These are phyloP conservation scores for Drosophila sp. DNA, from an alignment of 1,140 invertebrate genomes.

Conservation along the genomic window DNA sequence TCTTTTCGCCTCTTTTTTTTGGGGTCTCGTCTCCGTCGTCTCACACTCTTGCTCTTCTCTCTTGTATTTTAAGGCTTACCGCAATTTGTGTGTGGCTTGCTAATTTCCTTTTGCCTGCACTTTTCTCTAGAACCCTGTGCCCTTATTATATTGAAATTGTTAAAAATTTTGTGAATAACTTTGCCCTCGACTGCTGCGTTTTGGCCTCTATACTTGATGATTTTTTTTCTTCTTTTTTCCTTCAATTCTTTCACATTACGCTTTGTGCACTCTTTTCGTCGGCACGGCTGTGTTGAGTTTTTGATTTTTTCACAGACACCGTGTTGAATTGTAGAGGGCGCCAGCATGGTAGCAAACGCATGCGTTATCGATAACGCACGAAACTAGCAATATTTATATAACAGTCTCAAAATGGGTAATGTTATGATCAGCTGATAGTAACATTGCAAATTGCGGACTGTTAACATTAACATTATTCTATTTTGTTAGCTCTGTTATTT, in stretches of 20 bases:
- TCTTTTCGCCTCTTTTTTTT: conserved; percentile 52
- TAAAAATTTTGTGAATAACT: conserved; percentile 50
- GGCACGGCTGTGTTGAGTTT: conserved; percentile 73
- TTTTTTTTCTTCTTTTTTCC: conserved; percentile 67
- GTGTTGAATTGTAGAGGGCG: conserved; percentile 15
- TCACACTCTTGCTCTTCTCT: conserved; percentile 4
- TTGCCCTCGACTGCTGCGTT: conserved; percentile 59
- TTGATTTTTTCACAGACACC: conserved; percentile 33
- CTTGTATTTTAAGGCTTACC: conserved; percentile 53
- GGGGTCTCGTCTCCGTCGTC: conserved; percentile 31
- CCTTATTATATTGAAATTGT: conserved; percentile 36
- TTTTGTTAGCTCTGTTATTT: too few species aligned
- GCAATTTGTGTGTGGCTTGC: conserved; percentile 35
- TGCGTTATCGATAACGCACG: conserved; percentile 5
- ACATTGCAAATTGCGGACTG: too few species aligned
- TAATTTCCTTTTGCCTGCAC: conserved; percentile 65
- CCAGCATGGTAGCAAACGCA: neutral
- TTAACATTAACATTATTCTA: too few species aligned
- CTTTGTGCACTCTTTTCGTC: conserved; percentile 75
- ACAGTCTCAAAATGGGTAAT: too few species aligned
- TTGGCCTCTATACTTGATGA: conserved; percentile 79
- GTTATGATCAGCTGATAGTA: too few species aligned
- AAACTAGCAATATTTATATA: too few species aligned
- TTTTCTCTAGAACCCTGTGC: conserved; percentile 40
- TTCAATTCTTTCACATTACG: conserved; percentile 75